A percentile compares a stretch with the other conserved stretches of the same genome.
Evolutionary conservation across 2,888 invertebrate genomes (phyloP).

Genomic region (Marronus borbonicus): DNA sequence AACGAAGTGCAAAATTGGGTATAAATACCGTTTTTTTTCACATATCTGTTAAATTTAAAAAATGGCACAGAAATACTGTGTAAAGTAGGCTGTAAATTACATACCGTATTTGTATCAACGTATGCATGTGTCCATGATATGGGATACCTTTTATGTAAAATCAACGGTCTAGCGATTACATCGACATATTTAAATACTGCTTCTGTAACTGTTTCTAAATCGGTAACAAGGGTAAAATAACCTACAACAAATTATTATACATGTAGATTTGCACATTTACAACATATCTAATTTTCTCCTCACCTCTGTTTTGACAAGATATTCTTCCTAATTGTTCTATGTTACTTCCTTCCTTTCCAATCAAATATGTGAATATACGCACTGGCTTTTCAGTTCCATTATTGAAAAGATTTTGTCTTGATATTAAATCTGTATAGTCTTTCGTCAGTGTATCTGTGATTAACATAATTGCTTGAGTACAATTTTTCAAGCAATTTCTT

Average conservation of each 20-base stretch:
- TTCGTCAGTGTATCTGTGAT: conserved; percentile 96
- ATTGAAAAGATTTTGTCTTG: conserved; percentile 83
- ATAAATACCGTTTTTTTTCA: too few relatives aligned
- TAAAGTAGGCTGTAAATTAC: not conserved
- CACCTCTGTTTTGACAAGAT: conserved; percentile 95
- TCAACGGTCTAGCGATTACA: conserved; percentile 90
- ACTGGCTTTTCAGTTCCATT: conserved; percentile 84
- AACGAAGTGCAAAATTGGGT: too few relatives aligned
- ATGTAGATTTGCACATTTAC: not conserved
- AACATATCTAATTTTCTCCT: not conserved
- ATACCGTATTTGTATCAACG: conserved; percentile 73
- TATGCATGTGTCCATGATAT: conserved; percentile 97
- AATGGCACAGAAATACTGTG: too few relatives aligned
- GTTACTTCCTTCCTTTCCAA: conserved; percentile 95
- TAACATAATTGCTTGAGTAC: conserved; percentile 97
- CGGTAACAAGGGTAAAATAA: conserved; percentile 95
- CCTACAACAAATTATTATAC: conserved; percentile 72
- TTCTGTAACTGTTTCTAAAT: conserved; percentile 95
- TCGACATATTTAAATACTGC: conserved; percentile 97
- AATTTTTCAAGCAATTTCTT: conserved; percentile 75
- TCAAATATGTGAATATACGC: conserved; percentile 94
- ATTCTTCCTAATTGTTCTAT: conserved; percentile 92
- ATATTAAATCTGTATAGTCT: conserved; percentile 89
- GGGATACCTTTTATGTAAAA: conserved; percentile 77
- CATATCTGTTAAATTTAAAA: too few relatives aligned